These are phyloP conservation scores for Allacma fusca DNA, from an alignment of 2,888 invertebrate genomes.

Conservation along the genomic window DNA sequence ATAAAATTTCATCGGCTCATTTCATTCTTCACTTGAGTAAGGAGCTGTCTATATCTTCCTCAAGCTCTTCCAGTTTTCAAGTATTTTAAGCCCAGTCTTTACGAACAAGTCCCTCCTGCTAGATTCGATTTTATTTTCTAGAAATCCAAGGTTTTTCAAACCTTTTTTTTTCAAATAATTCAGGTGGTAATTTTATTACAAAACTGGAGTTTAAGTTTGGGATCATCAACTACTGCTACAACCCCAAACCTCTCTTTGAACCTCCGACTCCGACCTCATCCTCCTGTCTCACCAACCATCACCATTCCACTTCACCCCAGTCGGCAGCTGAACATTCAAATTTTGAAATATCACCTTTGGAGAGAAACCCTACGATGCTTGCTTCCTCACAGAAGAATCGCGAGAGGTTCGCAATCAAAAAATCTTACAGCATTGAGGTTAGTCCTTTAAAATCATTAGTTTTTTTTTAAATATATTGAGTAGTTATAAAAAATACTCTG, in stretches of 20 bases:
- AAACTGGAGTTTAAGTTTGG: conserved; percentile 62
- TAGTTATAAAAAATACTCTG: no score
- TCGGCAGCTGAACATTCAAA: conserved; percentile 39
- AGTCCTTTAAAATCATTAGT: no score
- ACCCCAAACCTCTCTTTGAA: conserved; percentile 56
- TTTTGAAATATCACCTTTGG: conserved; percentile 24
- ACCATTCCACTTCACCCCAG: conserved; percentile 29
- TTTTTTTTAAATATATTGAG: no score
- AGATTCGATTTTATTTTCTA: background rate
- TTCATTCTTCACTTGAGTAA: conserved; percentile 40
- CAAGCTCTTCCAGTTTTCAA: conserved; percentile 25
- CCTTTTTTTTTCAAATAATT: background rate
- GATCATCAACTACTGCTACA: conserved; percentile 59
- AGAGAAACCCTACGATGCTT: conserved; percentile 70
- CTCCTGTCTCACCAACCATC: conserved; percentile 8
- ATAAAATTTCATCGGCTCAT: conserved; percentile 37
- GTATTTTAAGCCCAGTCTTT: background rate
- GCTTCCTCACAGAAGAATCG: conserved; percentile 93
- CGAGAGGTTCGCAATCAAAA: conserved; percentile 96
- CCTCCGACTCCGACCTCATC: conserved; percentile 47
- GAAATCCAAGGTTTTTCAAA: background rate
- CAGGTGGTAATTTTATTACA: conserved; percentile 7
- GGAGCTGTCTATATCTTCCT: background rate
- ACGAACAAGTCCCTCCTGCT: background rate
- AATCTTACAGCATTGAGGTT: conserved; percentile 97